These are phyloP conservation scores for Mastigias papua DNA, from an alignment of 30 jellyfish, hydroid and myxozoan genomes.

Conservation along the genomic window DNA sequence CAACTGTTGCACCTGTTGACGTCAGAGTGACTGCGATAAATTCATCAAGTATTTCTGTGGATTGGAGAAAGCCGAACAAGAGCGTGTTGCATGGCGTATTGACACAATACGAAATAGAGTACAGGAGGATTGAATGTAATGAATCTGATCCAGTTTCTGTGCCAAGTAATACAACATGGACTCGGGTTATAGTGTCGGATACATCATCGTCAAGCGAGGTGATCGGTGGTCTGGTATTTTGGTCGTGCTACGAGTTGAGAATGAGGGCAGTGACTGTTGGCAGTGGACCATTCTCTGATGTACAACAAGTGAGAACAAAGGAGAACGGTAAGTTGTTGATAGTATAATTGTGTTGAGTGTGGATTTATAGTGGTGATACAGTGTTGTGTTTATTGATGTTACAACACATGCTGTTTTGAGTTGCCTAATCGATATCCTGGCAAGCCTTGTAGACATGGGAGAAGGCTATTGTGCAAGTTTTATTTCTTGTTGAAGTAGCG, in stretches of 20 bases:
- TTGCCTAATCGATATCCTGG: too few species aligned
- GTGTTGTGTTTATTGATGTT: too few species aligned
- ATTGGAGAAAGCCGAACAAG: constrained; percentile 10
- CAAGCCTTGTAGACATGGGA: too few species aligned
- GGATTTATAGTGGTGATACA: too few species aligned
- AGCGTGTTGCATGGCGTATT: constrained; percentile 31
- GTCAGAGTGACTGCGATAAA: not conserved
- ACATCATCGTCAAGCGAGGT: not conserved
- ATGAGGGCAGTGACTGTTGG: constrained; percentile 55
- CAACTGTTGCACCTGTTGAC: constrained; percentile 24
- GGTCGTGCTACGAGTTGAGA: constrained; percentile 39
- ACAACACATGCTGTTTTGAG: too few species aligned
- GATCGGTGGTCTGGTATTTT: not conserved
- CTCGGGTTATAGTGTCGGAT: not conserved
- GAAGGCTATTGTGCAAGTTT: too few species aligned
- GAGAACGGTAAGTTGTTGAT: constrained; percentile 24
- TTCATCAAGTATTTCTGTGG: constrained; percentile 10
- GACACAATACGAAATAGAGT: constrained; percentile 1
- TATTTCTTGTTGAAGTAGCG: too few species aligned
- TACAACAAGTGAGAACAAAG: not conserved
- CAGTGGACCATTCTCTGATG: constrained; percentile 1
- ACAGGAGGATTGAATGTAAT: constrained; percentile 3
- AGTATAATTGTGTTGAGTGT: not conserved
- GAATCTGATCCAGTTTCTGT: constrained; percentile 1
- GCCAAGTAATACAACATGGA: not conserved